phyloP scores from a whole-genome alignment of 2,113 vertebrate species.

The Jacana jacana region DNA sequence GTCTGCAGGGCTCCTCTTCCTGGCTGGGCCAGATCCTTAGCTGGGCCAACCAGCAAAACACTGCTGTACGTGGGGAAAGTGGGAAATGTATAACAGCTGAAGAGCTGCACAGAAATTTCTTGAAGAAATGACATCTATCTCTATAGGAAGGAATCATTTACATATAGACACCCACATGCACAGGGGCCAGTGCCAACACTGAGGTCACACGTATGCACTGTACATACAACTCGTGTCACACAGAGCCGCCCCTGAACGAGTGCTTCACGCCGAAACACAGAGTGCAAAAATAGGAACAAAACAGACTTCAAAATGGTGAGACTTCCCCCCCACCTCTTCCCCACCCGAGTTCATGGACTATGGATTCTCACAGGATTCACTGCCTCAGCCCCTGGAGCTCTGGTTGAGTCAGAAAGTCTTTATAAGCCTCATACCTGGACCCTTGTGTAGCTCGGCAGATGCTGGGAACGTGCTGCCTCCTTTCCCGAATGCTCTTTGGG shows the following conservation, averaged over 20 bases:
- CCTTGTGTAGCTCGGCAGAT: not conserved
- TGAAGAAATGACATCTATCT: not conserved
- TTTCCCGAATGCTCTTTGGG: not conserved
- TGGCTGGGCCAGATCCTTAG: not conserved
- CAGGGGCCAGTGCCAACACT: not conserved
- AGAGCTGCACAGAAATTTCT: not conserved
- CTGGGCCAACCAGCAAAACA: not conserved
- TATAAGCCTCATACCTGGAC: slow-evolving; percentile 16
- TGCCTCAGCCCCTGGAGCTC: not conserved
- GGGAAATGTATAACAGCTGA: not conserved
- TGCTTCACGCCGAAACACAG: not conserved
- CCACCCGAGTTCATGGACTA: not conserved
- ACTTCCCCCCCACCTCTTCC: not conserved
- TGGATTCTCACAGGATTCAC: not conserved
- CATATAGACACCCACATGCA: not conserved
- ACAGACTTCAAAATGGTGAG: fast-evolving
- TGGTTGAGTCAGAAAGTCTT: not conserved
- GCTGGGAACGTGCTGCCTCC: not conserved
- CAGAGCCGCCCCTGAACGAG: not conserved
- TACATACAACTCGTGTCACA: not conserved
- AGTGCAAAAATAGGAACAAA: not conserved
- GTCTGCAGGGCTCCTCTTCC: not conserved
- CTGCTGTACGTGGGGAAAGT: not conserved
- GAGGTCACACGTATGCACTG: not conserved
- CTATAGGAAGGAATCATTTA: not conserved